Conservation (phyloP, 1,140 invertebrate genomes). For the Trichonephila inaurata region DNA sequence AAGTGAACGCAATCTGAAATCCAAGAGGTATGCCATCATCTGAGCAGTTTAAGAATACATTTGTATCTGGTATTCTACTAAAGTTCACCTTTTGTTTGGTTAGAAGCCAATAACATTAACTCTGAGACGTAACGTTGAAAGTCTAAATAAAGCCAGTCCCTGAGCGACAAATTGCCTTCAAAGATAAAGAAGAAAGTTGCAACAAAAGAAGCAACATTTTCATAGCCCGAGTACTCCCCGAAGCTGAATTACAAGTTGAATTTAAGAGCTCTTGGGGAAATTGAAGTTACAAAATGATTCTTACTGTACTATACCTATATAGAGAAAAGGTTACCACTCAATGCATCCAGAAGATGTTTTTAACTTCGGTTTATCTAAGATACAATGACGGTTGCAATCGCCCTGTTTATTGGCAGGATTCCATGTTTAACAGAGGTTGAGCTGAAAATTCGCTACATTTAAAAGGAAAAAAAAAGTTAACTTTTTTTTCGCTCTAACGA, state of each 20-base stretch:
- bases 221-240: constrained; percentile 47
- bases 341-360: not conserved
- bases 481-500: not conserved
- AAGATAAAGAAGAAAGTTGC: constrained; percentile 62
- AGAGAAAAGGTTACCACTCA: not conserved
- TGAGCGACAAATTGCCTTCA: constrained; percentile 73
- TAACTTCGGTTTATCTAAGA: not conserved
- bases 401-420: constrained; percentile 49
- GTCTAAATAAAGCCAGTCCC: constrained; percentile 71
- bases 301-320: constrained; percentile 42
- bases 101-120: constrained; percentile 74
- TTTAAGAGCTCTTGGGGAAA: constrained; percentile 68
- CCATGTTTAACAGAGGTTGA: not conserved
- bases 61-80: constrained; percentile 74
- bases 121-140: constrained; percentile 52
- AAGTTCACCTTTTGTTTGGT: constrained; percentile 75
- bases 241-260: constrained; percentile 71
- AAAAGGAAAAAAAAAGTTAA: not conserved
- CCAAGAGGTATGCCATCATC: constrained; percentile 55
- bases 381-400: not conserved
- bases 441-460: not conserved
- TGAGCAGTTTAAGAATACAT: constrained; percentile 74
- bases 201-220: constrained; percentile 72
- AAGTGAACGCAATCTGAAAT: constrained; percentile 71
- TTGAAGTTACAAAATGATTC: constrained; percentile 60